Conservation (phyloP, 2,888 invertebrate species). For the Temnothorax unifasciatus region DNA sequence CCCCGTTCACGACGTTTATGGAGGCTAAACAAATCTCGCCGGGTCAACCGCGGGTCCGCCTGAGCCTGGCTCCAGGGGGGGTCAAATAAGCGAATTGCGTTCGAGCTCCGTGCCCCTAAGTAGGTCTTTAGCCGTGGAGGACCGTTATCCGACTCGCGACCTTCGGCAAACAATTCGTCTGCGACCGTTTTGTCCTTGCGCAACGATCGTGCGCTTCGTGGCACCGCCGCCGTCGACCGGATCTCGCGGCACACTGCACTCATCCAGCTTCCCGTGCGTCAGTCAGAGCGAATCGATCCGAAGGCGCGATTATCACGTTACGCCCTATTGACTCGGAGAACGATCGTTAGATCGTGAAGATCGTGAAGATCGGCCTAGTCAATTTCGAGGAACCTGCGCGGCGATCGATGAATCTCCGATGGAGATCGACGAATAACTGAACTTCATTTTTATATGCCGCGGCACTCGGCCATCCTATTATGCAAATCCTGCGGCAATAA, state of each 20-base stretch:
- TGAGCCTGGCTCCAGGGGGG: conserved; percentile 17
- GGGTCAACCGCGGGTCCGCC: conserved; percentile 6
- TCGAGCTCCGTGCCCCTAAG: conserved; percentile 52
- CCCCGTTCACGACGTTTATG: conserved; percentile 48
- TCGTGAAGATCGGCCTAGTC: not conserved
- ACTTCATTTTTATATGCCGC: conserved; percentile 17
- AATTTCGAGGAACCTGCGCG: not conserved
- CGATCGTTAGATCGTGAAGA: not conserved
- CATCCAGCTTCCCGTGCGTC: conserved; percentile 18
- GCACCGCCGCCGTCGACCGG: conserved; percentile 15
- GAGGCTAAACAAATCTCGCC: conserved; percentile 61
- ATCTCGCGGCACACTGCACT: conserved; percentile 46
- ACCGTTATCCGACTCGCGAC: conserved; percentile 60
- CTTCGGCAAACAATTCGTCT: conserved; percentile 56
- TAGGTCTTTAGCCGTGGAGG: conserved; percentile 58
- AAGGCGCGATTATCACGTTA: conserved; percentile 9
- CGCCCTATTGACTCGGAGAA: conserved; percentile 11
- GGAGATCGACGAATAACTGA: conserved; percentile 11
- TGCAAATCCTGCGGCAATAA: not conserved
- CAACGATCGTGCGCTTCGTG: not conserved
- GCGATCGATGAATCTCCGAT: conserved; percentile 6
- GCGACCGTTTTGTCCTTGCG: conserved; percentile 30
- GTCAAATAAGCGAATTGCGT: conserved; percentile 54
- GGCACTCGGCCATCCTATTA: not conserved
- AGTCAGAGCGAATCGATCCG: not conserved